Conservation (phyloP, 2,113 vertebrate species). For the Xiphorhynchus elegans region DNA sequence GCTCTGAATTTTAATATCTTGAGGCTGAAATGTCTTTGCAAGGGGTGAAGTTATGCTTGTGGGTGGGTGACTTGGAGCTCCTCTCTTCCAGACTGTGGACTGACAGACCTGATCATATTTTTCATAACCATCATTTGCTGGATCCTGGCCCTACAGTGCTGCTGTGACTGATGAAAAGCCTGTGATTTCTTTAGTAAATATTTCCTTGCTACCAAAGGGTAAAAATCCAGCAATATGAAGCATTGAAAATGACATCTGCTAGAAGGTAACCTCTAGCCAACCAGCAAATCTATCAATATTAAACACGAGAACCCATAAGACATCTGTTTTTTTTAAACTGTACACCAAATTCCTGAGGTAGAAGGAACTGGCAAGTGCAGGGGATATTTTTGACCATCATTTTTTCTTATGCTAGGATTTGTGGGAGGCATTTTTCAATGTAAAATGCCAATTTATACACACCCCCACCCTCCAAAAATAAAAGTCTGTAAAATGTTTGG, state of each 20-base stretch:
- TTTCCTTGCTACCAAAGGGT: slow-evolving; percentile 5
- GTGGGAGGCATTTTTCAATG: not conserved
- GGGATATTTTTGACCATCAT: not conserved
- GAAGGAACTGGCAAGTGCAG: not conserved
- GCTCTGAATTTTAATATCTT: not conserved
- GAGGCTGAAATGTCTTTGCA: not conserved
- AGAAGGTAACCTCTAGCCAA: slow-evolving; percentile 28
- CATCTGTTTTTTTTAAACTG: not conserved
- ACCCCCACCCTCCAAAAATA: rapidly evolving
- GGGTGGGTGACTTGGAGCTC: slow-evolving; percentile 18
- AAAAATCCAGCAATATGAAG: not conserved
- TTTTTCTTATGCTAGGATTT: not conserved
- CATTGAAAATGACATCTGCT: not conserved
- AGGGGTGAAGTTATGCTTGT: not conserved
- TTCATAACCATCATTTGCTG: not conserved
- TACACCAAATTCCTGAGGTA: not conserved
- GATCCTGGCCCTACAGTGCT: not conserved
- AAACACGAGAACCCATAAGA: not conserved
- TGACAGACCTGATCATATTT: slow-evolving; percentile 19
- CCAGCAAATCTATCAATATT: slow-evolving; percentile 45
- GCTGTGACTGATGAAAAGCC: not conserved
- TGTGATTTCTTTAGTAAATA: slow-evolving; percentile 10
- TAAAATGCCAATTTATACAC: not conserved
- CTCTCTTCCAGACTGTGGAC: not conserved
- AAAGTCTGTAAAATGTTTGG: not conserved